Conservation (phyloP, 2,888 invertebrate species). For the Germaria angustata region DNA sequence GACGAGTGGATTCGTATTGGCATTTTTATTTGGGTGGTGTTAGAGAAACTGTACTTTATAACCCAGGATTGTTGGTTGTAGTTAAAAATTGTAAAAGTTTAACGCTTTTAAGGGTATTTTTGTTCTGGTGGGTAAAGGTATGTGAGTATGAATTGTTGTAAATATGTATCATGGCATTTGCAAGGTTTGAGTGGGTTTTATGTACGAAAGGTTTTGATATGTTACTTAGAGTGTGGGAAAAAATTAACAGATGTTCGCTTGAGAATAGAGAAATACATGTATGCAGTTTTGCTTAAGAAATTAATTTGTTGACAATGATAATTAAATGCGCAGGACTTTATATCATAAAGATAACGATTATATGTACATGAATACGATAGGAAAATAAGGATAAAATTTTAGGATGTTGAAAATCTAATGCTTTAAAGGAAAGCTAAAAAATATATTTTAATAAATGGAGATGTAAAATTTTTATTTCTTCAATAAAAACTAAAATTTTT, state of each 20-base stretch:
- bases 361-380: conserved; percentile 69
- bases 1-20: conserved; percentile 1
- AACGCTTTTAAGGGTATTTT: conserved; percentile 13
- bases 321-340: conserved; percentile 16
- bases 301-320: conserved; percentile 27
- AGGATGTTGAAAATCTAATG: no score
- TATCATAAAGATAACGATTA: neutral
- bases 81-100: conserved; percentile 12
- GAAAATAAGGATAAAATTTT: conserved; percentile 64
- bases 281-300: conserved; percentile 7
- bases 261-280: neutral
- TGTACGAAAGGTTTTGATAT: neutral
- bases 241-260: conserved; percentile 45
- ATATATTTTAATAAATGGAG: no score
- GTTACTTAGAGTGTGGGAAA: conserved; percentile 56
- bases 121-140: conserved; percentile 1
- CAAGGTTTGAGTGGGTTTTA: conserved; percentile 48
- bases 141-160: neutral
- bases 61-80: conserved; percentile 36
- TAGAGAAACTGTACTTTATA: conserved; percentile 55
- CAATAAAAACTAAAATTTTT: no score
- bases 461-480: no score
- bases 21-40: conserved; percentile 28
- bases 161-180: neutral
- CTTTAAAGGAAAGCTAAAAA: no score